Conservation (phyloP, 2,797 vertebrate genomes). For the Esox lucius region DNA sequence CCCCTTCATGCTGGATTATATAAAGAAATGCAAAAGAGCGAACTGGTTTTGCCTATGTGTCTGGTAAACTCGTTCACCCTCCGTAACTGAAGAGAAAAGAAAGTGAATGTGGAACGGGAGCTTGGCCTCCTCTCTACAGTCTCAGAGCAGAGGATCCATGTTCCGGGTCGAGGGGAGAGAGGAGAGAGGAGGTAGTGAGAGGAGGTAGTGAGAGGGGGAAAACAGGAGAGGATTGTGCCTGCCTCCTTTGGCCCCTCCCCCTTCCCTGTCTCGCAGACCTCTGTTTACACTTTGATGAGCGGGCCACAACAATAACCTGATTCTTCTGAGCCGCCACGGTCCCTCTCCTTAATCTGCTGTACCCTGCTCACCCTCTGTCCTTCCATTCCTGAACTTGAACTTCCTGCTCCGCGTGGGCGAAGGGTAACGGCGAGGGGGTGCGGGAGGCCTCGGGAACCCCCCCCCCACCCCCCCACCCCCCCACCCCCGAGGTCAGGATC, state of each 20-base stretch:
- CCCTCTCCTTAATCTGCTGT: neutral
- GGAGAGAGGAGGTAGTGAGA: neutral
- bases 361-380: slow-evolving; percentile 3
- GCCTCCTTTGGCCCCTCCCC: slow-evolving; percentile 15
- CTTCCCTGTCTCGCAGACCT: slow-evolving; percentile 40
- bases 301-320: slow-evolving; percentile 60
- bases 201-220: slow-evolving; percentile 10
- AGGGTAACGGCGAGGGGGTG: neutral
- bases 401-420: slow-evolving; percentile 29
- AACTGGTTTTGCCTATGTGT: slow-evolving; percentile 7
- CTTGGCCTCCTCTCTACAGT: slow-evolving; percentile 6
- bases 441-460: slow-evolving; percentile 19
- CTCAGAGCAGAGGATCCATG: slow-evolving; percentile 14
- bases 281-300: slow-evolving; percentile 65
- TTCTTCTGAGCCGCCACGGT: slow-evolving; percentile 54
- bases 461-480: no score
- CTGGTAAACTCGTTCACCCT: slow-evolving; percentile 8
- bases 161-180: neutral
- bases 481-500: slow-evolving; percentile 11
- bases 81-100: slow-evolving; percentile 12
- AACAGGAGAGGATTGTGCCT: slow-evolving; percentile 36
- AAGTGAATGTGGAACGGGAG: slow-evolving; percentile 22
- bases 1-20: slow-evolving; percentile 2
- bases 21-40: neutral
- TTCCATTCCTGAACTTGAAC: slow-evolving; percentile 60